Percentiles rank a stretch among this genome's conserved stretches.
phyloP scores from a whole-genome alignment of 2,888 invertebrate genomes.

The Villa cingulata region DNA sequence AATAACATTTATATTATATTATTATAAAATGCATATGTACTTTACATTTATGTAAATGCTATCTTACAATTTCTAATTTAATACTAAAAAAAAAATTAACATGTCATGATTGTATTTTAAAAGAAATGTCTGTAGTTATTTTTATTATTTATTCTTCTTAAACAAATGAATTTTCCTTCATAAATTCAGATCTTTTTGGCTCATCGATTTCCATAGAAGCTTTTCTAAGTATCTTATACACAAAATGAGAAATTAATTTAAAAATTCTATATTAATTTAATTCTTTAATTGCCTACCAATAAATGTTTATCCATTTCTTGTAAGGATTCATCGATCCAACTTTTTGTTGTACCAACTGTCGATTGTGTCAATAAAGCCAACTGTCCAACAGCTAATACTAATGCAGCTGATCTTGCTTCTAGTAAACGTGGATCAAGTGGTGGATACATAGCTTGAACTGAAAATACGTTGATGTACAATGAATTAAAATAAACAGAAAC shows the following conservation, averaged over 20 bases:
- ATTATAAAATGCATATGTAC: too few species aligned
- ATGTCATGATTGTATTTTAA: too few species aligned
- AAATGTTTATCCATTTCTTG: slow-evolving; percentile 52
- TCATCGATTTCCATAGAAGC: slow-evolving; percentile 16
- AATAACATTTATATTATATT: too few species aligned
- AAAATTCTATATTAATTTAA: background rate
- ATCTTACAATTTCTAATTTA: too few species aligned
- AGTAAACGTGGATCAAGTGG: slow-evolving; percentile 53
- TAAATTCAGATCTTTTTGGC: slow-evolving; percentile 13
- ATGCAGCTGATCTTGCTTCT: slow-evolving; percentile 52
- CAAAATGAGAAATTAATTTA: background rate
- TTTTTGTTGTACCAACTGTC: slow-evolving; percentile 38
- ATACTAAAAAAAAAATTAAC: too few species aligned
- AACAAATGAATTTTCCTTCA: slow-evolving; percentile 5
- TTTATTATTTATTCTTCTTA: background rate
- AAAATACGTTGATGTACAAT: background rate
- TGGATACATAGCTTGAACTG: slow-evolving; percentile 49
- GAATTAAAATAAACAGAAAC: background rate
- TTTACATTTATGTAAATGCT: too few species aligned
- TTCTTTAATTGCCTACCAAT: slow-evolving; percentile 30
- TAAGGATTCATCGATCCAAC: slow-evolving; percentile 49
- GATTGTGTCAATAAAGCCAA: slow-evolving; percentile 50
- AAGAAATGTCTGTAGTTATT: too few species aligned
- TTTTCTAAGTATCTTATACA: slow-evolving; percentile 15
- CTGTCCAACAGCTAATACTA: slow-evolving; percentile 52